These are phyloP conservation scores for Pyrgilauda ruficollis DNA, from an alignment of 2,113 vertebrate species.

Conservation along the genomic window DNA sequence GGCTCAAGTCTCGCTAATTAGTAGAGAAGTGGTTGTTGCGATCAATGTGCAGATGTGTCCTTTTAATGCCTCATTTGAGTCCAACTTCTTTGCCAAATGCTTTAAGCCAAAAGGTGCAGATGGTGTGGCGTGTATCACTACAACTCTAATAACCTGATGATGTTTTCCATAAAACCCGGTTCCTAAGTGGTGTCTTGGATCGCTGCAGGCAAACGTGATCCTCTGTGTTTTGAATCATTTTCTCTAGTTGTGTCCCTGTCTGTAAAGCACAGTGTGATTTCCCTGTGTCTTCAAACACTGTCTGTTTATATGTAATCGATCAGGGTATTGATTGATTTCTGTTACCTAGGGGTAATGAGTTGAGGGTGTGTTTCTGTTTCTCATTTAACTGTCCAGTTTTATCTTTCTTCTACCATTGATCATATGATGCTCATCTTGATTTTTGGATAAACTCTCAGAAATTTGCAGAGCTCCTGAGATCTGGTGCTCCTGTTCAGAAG, in stretches of 20 bases:
- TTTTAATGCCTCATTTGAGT: neutral
- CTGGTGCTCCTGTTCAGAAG: neutral
- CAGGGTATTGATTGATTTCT: neutral
- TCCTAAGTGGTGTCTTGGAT: neutral
- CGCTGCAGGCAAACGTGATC: neutral
- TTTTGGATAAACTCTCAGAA: neutral
- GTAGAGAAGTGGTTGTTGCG: neutral
- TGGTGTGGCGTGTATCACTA: rapidly evolving
- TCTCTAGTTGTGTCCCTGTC: neutral
- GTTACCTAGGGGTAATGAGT: neutral
- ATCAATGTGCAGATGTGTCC: rapidly evolving
- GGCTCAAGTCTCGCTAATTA: rapidly evolving
- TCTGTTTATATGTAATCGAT: neutral
- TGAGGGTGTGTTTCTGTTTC: neutral
- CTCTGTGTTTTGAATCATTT: neutral
- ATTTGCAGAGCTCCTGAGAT: neutral
- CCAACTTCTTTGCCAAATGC: neutral
- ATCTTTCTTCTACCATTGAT: neutral
- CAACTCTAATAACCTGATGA: neutral
- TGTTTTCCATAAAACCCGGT: neutral
- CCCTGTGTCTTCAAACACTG: rapidly evolving
- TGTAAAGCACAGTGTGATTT: neutral
- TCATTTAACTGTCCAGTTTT: neutral
- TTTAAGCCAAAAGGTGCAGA: neutral
- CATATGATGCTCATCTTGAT: neutral